Conservation (phyloP, 2,113 vertebrate species). For the Egretta garzetta region DNA sequence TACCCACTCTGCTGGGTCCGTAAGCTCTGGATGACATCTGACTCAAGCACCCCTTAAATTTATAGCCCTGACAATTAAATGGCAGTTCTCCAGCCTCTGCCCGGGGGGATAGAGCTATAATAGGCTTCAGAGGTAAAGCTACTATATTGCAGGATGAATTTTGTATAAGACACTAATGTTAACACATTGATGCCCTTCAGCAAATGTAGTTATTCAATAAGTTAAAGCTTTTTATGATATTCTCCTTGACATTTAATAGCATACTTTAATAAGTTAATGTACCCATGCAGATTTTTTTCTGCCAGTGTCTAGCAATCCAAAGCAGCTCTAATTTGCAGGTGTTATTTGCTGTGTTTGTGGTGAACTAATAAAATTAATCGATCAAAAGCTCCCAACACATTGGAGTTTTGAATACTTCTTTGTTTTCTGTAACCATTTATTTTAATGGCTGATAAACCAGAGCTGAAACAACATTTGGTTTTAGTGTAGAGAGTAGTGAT, state of each 20-base stretch:
- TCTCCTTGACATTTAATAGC: slow-evolving; percentile 16
- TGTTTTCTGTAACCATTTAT: neutral
- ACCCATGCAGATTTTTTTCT: neutral
- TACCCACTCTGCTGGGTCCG: neutral
- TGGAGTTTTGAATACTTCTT: neutral
- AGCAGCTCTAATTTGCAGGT: neutral
- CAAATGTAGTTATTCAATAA: slow-evolving; percentile 16
- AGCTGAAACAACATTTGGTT: neutral
- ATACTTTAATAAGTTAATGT: slow-evolving; percentile 19
- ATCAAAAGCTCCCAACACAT: neutral
- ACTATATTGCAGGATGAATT: slow-evolving; percentile 23
- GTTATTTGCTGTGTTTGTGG: neutral
- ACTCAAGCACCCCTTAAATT: slow-evolving; percentile 62
- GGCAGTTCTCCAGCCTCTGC: slow-evolving; percentile 56
- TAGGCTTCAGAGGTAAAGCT: slow-evolving; percentile 37
- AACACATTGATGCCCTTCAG: slow-evolving; percentile 29
- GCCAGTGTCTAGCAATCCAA: neutral
- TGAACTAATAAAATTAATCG: neutral
- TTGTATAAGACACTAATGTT: slow-evolving; percentile 5
- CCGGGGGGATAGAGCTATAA: slow-evolving; percentile 32
- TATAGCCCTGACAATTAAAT: slow-evolving; percentile 59
- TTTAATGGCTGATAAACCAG: slow-evolving; percentile 10
- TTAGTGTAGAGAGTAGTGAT: neutral
- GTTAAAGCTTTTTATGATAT: neutral
- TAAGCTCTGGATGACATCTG: slow-evolving; percentile 43